phyloP scores from a whole-genome alignment of 2,888 invertebrate species.

The Drosophila macrospina region DNA sequence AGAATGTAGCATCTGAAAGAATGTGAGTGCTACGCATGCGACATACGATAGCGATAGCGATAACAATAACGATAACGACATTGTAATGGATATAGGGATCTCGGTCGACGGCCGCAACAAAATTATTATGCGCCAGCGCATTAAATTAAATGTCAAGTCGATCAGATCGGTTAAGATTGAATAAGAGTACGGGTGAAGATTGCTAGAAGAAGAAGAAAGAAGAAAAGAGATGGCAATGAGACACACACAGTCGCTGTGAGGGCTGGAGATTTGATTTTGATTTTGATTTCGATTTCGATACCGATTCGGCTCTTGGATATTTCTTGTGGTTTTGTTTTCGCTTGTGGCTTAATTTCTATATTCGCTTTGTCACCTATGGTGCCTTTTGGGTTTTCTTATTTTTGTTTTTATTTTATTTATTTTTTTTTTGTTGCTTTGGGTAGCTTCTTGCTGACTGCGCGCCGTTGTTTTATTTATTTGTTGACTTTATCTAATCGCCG shows the following conservation, averaged over 20 bases:
- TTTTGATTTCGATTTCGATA: constrained; percentile 17
- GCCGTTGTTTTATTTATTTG: constrained; percentile 81
- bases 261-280: constrained; percentile 45
- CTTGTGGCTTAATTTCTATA: constrained; percentile 34
- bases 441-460: constrained; percentile 33
- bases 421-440: constrained; percentile 14
- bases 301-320: constrained; percentile 26
- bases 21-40: constrained; percentile 27
- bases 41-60: constrained; percentile 36
- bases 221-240: constrained; percentile 13
- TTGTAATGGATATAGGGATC: constrained; percentile 49
- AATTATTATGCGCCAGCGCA: constrained; percentile 66
- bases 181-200: constrained; percentile 10
- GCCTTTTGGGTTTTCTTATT: constrained; percentile 25
- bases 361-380: constrained; percentile 29
- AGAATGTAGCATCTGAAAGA: constrained; percentile 5
- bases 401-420: constrained; percentile 23
- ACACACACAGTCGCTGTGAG: constrained; percentile 42
- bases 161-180: constrained; percentile 26
- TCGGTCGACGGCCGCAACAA: constrained; percentile 26
- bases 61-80: constrained; percentile 39
- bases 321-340: constrained; percentile 13
- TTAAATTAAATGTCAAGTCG: constrained; percentile 73
- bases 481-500: constrained; percentile 81
- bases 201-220: constrained; percentile 3